phyloP scores from a whole-genome alignment of 23 tunicate species.

The Ciona savignyi region DNA sequence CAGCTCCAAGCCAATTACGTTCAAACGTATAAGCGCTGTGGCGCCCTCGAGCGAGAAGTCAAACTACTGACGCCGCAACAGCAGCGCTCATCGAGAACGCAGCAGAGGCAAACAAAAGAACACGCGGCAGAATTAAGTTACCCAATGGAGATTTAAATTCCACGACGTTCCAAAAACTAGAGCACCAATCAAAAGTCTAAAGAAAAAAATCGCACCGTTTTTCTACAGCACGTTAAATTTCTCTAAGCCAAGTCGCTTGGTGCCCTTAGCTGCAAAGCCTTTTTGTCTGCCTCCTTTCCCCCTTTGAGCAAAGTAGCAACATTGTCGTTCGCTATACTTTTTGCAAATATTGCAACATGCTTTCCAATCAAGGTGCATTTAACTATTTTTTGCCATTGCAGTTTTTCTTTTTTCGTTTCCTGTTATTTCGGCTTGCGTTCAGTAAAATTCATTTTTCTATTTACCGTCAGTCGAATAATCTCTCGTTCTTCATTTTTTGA shows the following conservation, averaged over 20 bases:
- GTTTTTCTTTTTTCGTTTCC: too few relatives aligned
- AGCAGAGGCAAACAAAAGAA: background rate
- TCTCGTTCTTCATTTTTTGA: too few relatives aligned
- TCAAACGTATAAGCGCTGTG: slow-evolving; percentile 27
- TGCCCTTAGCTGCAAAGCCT: background rate
- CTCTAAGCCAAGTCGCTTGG: too few relatives aligned
- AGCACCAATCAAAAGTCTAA: too few relatives aligned
- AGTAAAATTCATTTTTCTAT: too few relatives aligned
- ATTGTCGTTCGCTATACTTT: background rate
- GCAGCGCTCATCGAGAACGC: slow-evolving; percentile 1
- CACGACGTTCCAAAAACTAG: too few relatives aligned
- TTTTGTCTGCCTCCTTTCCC: background rate
- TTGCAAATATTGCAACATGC: background rate
- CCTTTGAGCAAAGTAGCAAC: background rate
- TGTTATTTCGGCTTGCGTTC: too few relatives aligned
- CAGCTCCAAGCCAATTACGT: slow-evolving; percentile 40
- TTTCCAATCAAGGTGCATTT: background rate
- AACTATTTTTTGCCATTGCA: too few relatives aligned
- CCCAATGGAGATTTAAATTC: slow-evolving; percentile 30
- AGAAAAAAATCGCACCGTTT: too few relatives aligned
- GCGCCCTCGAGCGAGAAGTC: slow-evolving; percentile 33
- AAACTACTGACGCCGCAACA: slow-evolving; percentile 19
- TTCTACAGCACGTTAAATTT: too few relatives aligned
- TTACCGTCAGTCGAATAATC: too few relatives aligned
- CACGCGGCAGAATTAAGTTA: slow-evolving; percentile 8